These are phyloP conservation scores for Clusia tigrina DNA, from an alignment of 2,888 invertebrate genomes.

Conservation along the genomic window DNA sequence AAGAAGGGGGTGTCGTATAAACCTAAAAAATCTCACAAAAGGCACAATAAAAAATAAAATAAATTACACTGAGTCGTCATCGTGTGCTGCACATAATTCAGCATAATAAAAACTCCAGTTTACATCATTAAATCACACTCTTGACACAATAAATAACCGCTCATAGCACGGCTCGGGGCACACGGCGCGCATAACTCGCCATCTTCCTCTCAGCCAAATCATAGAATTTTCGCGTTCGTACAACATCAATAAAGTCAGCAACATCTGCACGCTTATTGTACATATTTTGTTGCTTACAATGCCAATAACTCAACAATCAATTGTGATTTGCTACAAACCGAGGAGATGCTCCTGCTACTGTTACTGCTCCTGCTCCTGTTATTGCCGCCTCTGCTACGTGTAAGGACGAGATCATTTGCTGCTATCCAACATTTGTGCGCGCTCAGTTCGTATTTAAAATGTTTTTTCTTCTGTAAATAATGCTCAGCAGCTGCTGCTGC, in stretches of 20 bases:
- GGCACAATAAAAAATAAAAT: no score
- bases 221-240: background rate
- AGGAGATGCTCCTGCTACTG: no score
- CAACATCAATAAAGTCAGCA: conserved; percentile 5
- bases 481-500: no score
- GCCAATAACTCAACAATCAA: conserved; percentile 19
- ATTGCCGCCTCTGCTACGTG: no score
- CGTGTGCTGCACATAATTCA: background rate
- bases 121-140: background rate
- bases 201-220: background rate
- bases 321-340: conserved; percentile 19
- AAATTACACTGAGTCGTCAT: background rate
- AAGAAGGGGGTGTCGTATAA: background rate
- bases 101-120: background rate
- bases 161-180: background rate
- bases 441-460: no score
- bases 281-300: conserved; percentile 14
- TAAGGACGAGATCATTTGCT: no score
- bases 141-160: background rate
- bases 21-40: no score
- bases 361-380: no score
- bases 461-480: no score
- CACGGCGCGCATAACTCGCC: background rate
- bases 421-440: no score
- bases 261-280: conserved; percentile 6